Base-by-base conservation (phyloP, 2,888 invertebrate species). In the Amaurobius ferox region DNA sequence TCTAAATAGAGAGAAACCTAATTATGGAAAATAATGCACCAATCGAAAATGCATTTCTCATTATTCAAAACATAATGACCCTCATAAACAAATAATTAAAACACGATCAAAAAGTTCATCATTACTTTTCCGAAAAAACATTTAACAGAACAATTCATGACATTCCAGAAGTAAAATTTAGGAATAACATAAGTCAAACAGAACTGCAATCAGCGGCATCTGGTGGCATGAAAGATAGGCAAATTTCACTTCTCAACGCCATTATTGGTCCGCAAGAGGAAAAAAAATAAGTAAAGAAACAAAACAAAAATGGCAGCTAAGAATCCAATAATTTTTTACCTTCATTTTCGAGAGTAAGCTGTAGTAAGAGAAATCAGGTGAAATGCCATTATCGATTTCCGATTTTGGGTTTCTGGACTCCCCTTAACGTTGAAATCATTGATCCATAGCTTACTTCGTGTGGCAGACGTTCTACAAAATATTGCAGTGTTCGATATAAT, bases 341-440 rank as follows among this genome's bases (percentile, higher is more conserved):
- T 44, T 44, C 44, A 44, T 16, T 16, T 44, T 44, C 16, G 13
- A 44, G 13, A 44, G 44, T 44, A 44, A 7, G 44, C 44, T 44
- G 44, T 44, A 44, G 44, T 44, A 55, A 23, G 23, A 55, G 55
- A 55, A 55, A 55, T 55, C 55, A 55, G 23, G 76, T 64, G 70
- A 62, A 83, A 72, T 23, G 81, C 32, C 61, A 70, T 70, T 76
- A 81, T 83, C 35, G 83, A 83, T 83, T 83, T 83, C 76, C 83
- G 76, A 83, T 83, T 83, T 83, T 55, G 19, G 55, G 55, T 67
- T 48, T 55, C 48, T 28, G 30, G 19, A 32, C 28, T 55, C 64
- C 70, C 40, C 55, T 83, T 77, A 71, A 35, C 66, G 66, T 28
- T n/a, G 64, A 30, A 62, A 67, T 48, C 74, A 70, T 64, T 71